phyloP scores from a whole-genome alignment of 2,113 vertebrate species.

The Syngnathoides biaculeatus region DNA sequence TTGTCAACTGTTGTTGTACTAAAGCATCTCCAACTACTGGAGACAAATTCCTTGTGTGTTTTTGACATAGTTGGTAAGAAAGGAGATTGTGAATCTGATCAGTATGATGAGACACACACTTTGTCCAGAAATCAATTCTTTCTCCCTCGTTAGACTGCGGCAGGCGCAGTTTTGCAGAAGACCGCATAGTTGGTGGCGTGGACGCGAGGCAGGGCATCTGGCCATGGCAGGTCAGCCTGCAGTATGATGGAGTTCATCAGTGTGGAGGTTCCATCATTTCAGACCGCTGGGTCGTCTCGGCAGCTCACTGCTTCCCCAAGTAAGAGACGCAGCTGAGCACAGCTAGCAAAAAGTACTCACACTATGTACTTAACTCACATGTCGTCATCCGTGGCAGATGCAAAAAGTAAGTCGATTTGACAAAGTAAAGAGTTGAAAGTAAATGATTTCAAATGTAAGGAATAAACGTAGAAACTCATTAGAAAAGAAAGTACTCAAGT shows the following conservation, averaged over 20 bases:
- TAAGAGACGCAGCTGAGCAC: conserved; percentile 52
- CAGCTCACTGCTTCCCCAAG: conserved; percentile 89
- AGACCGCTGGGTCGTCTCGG: conserved; percentile 84
- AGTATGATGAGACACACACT: background rate
- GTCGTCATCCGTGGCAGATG: too few relatives aligned
- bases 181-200: conserved; percentile 84
- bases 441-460: too few relatives aligned
- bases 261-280: conserved; percentile 87
- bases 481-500: too few relatives aligned
- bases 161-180: conserved; percentile 78
- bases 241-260: conserved; percentile 81
- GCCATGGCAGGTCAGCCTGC: conserved; percentile 89
- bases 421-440: too few relatives aligned
- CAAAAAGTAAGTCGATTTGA: too few relatives aligned
- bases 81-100: too few relatives aligned
- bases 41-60: too few relatives aligned
- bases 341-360: background rate
- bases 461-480: too few relatives aligned
- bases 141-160: conserved; percentile 76
- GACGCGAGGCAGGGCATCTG: conserved; percentile 82
- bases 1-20: too few relatives aligned
- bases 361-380: background rate
- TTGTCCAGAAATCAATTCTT: background rate
- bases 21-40: too few relatives aligned
- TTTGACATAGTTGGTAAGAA: too few relatives aligned